A percentile compares a stretch with the other conserved stretches of the same genome.
Evolutionary conservation across 2,888 invertebrate species (phyloP).

Genomic region (Sepioteuthis lessoniana): DNA sequence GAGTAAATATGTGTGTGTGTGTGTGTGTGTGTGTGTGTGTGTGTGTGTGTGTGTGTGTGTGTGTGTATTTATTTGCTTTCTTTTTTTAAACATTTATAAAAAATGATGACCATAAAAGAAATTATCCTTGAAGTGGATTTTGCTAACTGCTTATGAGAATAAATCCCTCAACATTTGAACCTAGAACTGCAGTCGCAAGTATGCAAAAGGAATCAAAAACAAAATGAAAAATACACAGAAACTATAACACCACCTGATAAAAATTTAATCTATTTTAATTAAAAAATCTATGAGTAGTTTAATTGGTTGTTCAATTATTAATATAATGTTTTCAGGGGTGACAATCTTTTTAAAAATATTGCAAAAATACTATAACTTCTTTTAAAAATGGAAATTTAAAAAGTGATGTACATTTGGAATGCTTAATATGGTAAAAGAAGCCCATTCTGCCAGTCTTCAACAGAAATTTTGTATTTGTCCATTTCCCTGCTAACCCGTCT

Average conservation of each 20-base stretch:
- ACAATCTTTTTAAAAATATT: background rate
- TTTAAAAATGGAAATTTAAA: background rate
- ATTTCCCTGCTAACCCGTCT: background rate
- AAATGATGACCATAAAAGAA: background rate
- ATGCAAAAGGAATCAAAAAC: background rate
- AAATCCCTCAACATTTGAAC: background rate
- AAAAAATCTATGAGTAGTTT: background rate
- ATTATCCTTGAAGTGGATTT: background rate
- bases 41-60: background rate
- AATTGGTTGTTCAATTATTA: background rate
- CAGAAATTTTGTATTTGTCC: background rate
- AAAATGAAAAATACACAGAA: background rate
- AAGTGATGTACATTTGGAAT: background rate
- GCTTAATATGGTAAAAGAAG: background rate
- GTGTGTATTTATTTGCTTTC: background rate
- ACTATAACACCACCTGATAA: background rate
- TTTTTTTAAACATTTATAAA: background rate
- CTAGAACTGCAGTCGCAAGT: background rate
- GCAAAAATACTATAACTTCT: background rate
- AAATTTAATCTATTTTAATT: background rate
- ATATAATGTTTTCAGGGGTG: background rate
- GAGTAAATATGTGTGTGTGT: background rate
- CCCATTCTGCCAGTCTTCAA: background rate
- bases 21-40: background rate
- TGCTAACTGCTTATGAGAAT: background rate